These are phyloP conservation scores for Aradophagus sp. DNA, from an alignment of 1,140 invertebrate species.

Conservation along the genomic window DNA sequence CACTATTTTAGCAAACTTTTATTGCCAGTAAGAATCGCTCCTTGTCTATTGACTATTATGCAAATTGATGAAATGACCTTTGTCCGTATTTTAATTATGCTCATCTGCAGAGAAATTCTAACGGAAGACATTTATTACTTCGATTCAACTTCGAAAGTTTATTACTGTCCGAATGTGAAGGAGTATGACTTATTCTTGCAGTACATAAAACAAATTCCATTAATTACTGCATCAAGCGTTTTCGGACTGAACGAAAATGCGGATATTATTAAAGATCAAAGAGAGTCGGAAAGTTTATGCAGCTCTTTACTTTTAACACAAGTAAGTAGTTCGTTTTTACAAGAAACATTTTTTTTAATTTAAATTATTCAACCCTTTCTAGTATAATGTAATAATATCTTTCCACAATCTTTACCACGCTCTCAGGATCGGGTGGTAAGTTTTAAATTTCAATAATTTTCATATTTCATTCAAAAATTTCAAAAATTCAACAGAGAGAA, in stretches of 20 bases:
- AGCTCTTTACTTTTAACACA: slow-evolving; percentile 86
- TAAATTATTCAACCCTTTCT: too few relatives aligned
- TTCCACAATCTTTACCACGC: too few relatives aligned
- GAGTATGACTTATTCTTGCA: slow-evolving; percentile 86
- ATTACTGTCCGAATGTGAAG: slow-evolving; percentile 83
- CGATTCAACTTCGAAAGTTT: slow-evolving; percentile 74
- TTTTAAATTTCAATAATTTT: slow-evolving; percentile 8
- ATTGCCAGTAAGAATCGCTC: slow-evolving; percentile 74
- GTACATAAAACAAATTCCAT: slow-evolving; percentile 86
- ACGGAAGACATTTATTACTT: slow-evolving; percentile 66
- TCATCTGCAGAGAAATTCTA: too few relatives aligned
- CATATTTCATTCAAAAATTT: slow-evolving; percentile 30
- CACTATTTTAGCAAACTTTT: slow-evolving; percentile 89
- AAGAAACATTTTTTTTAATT: too few relatives aligned
- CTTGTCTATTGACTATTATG: slow-evolving; percentile 1
- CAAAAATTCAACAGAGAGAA: too few relatives aligned
- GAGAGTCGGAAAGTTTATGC: slow-evolving; percentile 88
- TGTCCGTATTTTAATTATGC: too few relatives aligned
- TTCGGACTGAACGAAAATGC: slow-evolving; percentile 97
- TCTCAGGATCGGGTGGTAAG: slow-evolving; percentile 71
- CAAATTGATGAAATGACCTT: neutral
- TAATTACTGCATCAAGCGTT: slow-evolving; percentile 87
- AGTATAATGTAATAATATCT: too few relatives aligned
- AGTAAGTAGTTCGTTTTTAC: slow-evolving; percentile 73
- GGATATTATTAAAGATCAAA: slow-evolving; percentile 94